Percentiles rank a stretch among this genome's conserved stretches.
These are phyloP conservation scores for Schlechtendalia chinensis DNA, from an alignment of 1,140 invertebrate species.

Conservation along the genomic window DNA sequence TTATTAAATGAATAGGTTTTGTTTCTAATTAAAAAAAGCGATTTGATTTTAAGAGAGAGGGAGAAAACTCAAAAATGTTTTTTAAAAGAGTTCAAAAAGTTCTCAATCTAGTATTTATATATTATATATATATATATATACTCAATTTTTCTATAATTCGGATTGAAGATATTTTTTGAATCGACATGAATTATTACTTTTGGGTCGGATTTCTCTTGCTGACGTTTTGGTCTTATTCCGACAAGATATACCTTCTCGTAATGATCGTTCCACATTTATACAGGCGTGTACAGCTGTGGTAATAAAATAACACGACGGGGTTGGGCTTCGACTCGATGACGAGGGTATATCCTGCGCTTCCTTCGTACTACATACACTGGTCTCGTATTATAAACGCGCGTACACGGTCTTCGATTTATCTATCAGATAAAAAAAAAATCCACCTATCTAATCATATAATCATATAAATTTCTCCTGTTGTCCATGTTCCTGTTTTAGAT, in stretches of 20 bases:
- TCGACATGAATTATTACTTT: conserved; percentile 30
- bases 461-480: too few relatives aligned
- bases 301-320: conserved; percentile 32
- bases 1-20: background rate
- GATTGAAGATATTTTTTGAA: conserved; percentile 19
- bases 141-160: conserved; percentile 1
- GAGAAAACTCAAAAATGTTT: background rate
- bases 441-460: conserved; percentile 18
- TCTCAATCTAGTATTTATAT: background rate
- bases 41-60: too few relatives aligned
- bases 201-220: background rate
- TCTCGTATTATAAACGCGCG: background rate
- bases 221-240: conserved; percentile 9
- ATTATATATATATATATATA: background rate
- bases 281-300: background rate
- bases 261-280: conserved; percentile 22
- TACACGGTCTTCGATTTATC: conserved; percentile 7
- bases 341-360: background rate
- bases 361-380: background rate
- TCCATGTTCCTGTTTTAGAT: background rate
- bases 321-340: conserved; percentile 1
- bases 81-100: conserved; percentile 12
- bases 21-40: too few relatives aligned
- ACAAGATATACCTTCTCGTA: conserved; percentile 5
- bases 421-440: conserved; percentile 27